Conservation (phyloP, 2,888 invertebrate genomes). For the Nasonovia ribisnigri region DNA sequence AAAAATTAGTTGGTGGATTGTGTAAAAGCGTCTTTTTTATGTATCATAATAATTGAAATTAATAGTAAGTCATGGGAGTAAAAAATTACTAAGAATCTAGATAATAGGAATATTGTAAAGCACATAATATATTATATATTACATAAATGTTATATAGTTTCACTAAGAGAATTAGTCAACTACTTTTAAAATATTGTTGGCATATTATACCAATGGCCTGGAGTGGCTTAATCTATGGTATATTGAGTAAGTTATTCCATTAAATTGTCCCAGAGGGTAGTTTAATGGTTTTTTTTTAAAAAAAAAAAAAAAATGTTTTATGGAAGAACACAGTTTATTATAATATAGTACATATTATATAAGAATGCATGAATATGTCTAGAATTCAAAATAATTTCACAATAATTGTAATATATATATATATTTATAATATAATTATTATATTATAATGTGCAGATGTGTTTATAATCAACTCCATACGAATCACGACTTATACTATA, state of each 20-base stretch:
- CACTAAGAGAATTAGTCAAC: too few species aligned
- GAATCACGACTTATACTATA: not conserved
- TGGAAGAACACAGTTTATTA: too few species aligned
- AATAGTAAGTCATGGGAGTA: not conserved
- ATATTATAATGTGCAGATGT: too few species aligned
- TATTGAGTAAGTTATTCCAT: not conserved
- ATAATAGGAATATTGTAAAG: not conserved
- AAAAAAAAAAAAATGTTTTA: too few species aligned
- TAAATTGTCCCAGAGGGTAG: not conserved
- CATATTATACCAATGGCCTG: not conserved
- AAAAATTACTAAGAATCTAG: not conserved
- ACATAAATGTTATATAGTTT: too few species aligned
- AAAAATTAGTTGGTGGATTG: not conserved
- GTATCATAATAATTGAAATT: not conserved
- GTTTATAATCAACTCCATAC: not conserved
- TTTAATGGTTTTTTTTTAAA: not conserved
- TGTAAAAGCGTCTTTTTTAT: not conserved
- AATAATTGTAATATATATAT: too few species aligned
- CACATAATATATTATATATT: not conserved
- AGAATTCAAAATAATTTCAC: not conserved
- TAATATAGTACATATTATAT: too few species aligned
- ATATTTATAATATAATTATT: too few species aligned
- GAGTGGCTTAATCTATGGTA: not conserved
- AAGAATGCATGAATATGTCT: not conserved
- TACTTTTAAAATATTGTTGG: too few species aligned